Evolutionary conservation across 2,113 vertebrate species (phyloP), one percentile per base, ranked within the genome.

Genomic region (Gymnorhina tibicen): DNA sequence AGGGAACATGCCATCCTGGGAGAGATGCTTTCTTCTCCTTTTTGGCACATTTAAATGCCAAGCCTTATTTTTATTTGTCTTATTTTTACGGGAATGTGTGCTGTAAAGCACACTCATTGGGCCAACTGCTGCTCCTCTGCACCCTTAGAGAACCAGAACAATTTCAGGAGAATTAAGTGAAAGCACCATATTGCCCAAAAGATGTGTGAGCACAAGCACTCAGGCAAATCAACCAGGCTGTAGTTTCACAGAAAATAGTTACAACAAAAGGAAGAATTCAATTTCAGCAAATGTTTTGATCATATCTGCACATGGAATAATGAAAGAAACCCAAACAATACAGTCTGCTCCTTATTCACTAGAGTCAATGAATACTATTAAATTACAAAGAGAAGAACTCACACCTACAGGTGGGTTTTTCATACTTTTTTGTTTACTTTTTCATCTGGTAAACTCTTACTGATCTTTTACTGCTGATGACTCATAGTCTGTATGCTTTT

Each of bases 231-330:
- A 76, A 23, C 18, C 56, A 58, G 39, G 23, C 46, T 69, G 46
- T 44, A 89, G 41, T 79, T 85, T 91, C 85, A 78, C 35, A 81
- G 74, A 85, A 87, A 86, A 70, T 8, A 0, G 3, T 74, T 84
- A 19, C 41, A 75, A 89, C 60, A 87, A 95, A 93, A 82, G 52
- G 74, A 85, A 78, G 23, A 82, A 33, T 55, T 77, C 41, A 2
- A 82, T 95, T 87, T 78, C 69, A 87, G 35, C 35, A 72, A 93
- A 91, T 68, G 15, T 94, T 95, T 93, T 89, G 64, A 91, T 91
- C 27, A 24, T 47, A 19, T 85, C 73, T 91, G 23, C 70, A 62
- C 21, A 35, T 23, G 44, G 37, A 67, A 67, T 47, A 89, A 87
- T 37, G 64, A 91, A 85, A 89, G 52, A 91, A 94, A 79, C 35